phyloP scores from a whole-genome alignment of 2,113 vertebrate species.

The Puffinus mauretanicus region DNA sequence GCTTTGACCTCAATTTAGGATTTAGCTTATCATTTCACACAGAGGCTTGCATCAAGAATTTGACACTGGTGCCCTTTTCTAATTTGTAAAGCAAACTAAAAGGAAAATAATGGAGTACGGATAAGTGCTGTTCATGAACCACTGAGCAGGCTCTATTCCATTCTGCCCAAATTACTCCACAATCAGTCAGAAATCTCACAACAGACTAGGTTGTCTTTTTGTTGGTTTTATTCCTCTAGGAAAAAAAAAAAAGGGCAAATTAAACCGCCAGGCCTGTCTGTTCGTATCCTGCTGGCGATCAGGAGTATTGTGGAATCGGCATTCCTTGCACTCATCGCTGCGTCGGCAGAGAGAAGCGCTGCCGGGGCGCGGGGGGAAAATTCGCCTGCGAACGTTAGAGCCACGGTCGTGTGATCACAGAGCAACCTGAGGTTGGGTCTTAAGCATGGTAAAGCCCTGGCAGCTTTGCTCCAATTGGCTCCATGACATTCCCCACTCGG shows the following conservation, averaged over 20 bases:
- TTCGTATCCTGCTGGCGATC: not conserved
- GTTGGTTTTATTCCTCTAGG: conserved; percentile 57
- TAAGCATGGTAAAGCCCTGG: conserved; percentile 5
- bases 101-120: conserved; percentile 62
- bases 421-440: conserved; percentile 32
- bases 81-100: conserved; percentile 74
- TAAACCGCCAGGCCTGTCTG: not conserved
- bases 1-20: conserved; percentile 70
- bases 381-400: not conserved
- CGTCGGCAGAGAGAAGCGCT: not conserved
- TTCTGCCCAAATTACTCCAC: conserved; percentile 67
- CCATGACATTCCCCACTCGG: conserved; percentile 55
- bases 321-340: not conserved
- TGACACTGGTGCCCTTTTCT: conserved; percentile 70
- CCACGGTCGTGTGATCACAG: not conserved
- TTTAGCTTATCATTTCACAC: conserved; percentile 72
- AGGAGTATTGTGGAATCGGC: not conserved
- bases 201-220: conserved; percentile 62
- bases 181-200: conserved; percentile 66
- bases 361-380: not conserved
- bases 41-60: conserved; percentile 66
- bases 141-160: conserved; percentile 67
- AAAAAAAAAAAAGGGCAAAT: not conserved
- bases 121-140: conserved; percentile 70
- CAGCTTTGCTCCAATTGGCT: conserved; percentile 64